These are phyloP conservation scores for Melipona bicolor DNA, from an alignment of 2,888 invertebrate species.

Conservation along the genomic window DNA sequence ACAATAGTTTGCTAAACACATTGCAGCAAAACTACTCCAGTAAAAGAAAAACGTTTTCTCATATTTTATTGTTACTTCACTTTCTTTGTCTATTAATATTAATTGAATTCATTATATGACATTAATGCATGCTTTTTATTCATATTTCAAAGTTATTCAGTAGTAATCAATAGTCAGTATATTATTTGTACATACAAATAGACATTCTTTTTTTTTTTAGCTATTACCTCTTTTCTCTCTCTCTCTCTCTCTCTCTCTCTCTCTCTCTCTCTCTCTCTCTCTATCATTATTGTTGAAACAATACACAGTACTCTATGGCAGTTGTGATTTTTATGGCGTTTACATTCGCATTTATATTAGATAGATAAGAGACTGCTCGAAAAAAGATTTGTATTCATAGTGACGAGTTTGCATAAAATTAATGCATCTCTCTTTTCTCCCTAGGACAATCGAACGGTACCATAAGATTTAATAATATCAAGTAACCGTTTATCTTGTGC, in stretches of 20 bases:
- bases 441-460: slow-evolving; percentile 6
- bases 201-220: neutral
- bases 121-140: slow-evolving; percentile 16
- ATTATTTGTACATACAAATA: neutral
- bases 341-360: slow-evolving; percentile 54
- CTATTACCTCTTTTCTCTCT: neutral
- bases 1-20: neutral
- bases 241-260: neutral
- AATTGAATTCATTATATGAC: neutral
- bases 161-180: slow-evolving; percentile 6
- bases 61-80: slow-evolving; percentile 9
- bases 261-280: neutral
- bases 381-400: slow-evolving; percentile 18
- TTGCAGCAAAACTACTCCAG: slow-evolving; percentile 4
- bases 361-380: slow-evolving; percentile 50
- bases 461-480: neutral
- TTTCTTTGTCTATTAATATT: slow-evolving; percentile 12
- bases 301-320: slow-evolving; percentile 18
- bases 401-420: slow-evolving; percentile 9
- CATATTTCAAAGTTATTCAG: slow-evolving; percentile 16
- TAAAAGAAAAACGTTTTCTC: slow-evolving; percentile 45
- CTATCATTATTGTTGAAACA: slow-evolving; percentile 1
- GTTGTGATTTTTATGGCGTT: slow-evolving; percentile 38
- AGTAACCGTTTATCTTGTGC: neutral
- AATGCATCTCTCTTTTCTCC: slow-evolving; percentile 40